A percentile compares a stretch with the other conserved stretches of the same genome.
phyloP scores from a whole-genome alignment of 2,113 vertebrate genomes.

The Tringa solitaria region DNA sequence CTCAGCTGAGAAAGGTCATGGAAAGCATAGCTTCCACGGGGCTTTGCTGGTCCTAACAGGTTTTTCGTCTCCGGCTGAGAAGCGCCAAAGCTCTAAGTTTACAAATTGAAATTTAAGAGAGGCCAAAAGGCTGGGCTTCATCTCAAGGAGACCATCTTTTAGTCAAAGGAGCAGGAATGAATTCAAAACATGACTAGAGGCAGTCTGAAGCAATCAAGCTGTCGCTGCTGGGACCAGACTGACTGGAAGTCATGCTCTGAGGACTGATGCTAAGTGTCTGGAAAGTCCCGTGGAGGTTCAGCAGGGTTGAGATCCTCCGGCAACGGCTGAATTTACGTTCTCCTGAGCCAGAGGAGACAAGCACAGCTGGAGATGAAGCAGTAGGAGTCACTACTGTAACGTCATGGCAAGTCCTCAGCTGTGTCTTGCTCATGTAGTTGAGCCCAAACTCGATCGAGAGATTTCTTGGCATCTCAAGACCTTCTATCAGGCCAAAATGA shows the following conservation, averaged over 20 bases:
- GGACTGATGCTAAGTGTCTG: not conserved
- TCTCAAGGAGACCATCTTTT: not conserved
- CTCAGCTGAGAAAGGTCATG: not conserved
- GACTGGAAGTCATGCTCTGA: not conserved
- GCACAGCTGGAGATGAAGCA: not conserved
- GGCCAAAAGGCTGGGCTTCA: not conserved
- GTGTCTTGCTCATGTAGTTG: not conserved
- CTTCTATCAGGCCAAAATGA: not conserved
- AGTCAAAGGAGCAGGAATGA: not conserved
- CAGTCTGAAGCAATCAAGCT: not conserved
- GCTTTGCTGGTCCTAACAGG: not conserved
- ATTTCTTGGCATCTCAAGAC: not conserved
- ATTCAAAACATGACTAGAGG: not conserved
- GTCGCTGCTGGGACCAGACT: not conserved
- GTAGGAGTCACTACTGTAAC: not conserved
- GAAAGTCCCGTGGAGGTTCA: not conserved
- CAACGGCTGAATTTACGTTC: not conserved
- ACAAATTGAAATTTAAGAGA: not conserved
- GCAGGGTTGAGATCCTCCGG: not conserved
- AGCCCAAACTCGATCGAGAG: not conserved
- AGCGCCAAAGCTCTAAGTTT: not conserved
- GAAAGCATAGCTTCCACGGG: rapidly evolving
- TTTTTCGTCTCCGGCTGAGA: not conserved
- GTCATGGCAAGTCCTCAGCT: not conserved
- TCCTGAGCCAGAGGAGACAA: not conserved